Evolutionary conservation across 2,888 invertebrate genomes (phyloP), one percentile per base, ranked within the genome.

Genomic region (Chloromyia formosa): DNA sequence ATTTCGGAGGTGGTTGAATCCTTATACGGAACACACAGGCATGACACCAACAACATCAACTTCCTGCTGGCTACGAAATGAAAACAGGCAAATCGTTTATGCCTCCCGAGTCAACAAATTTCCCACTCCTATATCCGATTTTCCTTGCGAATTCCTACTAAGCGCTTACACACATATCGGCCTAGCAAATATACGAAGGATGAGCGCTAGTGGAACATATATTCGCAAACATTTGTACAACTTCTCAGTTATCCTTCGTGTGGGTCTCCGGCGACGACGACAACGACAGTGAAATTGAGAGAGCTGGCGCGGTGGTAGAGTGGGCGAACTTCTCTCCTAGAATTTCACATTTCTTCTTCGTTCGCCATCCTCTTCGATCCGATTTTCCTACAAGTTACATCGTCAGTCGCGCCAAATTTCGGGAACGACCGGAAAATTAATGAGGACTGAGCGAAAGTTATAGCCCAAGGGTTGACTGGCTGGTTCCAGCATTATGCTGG

Each of bases 371-470:
- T 18, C 56, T 20, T 18, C 56, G 20, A 4, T 56, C 56, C 56
- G 10, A 56, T 56, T 56, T 56, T 20, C 16, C 22, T 16, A 10
- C 56, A n/a, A 56, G 56, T 56, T 56, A 56, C 56, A 56, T 56
- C 56, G 22, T 22, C 66, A 45, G 66, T 45, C 42, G 45, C 42
- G 22, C 45, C 66, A 66, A 66, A 45, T 66, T 66, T 66, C 49
- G 42, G 68, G 68, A 71, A 58, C 71, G 42, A 71, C 71, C 71
- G 71, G 71, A 71, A 71, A 71, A 58, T 71, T 71, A 71, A 71
- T 71, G 71, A 53, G 71, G 40, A 58, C 22, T 42, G 71, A 71
- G 20, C 58, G 71, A 71, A 71, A 71, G 71, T 56, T 71, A 58
- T 16, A 35, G 40, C 54, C 23, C 69, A 69, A 66, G 66, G 62